Conservation (phyloP, 2,113 vertebrate genomes). For the Regulus satrapa region DNA sequence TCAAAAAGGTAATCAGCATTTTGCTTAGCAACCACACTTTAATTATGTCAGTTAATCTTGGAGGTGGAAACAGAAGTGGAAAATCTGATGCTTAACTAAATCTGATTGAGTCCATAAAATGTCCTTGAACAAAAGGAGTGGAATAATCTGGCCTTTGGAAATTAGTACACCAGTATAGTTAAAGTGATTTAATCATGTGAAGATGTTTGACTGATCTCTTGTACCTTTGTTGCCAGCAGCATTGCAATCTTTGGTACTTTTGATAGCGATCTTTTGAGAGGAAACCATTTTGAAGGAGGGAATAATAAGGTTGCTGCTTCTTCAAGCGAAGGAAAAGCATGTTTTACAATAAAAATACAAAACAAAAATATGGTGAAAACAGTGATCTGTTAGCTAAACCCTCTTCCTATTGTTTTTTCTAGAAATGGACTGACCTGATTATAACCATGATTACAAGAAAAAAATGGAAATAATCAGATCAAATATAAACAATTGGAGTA, state of each 20-base stretch:
- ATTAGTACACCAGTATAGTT: neutral
- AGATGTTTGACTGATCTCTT: conserved; percentile 29
- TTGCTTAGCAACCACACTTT: conserved; percentile 53
- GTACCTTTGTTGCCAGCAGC: neutral
- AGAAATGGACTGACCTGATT: neutral
- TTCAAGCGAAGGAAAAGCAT: neutral
- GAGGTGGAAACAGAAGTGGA: conserved; percentile 16
- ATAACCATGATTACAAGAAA: neutral
- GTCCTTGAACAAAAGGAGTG: conserved; percentile 21
- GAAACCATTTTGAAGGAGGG: neutral
- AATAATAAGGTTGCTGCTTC: neutral
- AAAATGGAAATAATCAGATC: neutral
- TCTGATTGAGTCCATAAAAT: conserved; percentile 42
- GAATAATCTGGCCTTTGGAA: conserved; percentile 45
- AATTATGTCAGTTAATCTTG: conserved; percentile 53
- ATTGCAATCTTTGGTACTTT: conserved; percentile 22
- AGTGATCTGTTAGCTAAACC: neutral
- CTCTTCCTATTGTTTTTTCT: neutral
- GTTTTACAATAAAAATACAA: conserved; percentile 44
- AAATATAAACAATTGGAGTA: neutral
- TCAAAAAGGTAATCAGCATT: conserved; percentile 37
- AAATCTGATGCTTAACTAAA: conserved; percentile 48
- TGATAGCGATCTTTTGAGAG: neutral
- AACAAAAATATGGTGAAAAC: neutral
- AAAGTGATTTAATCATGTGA: conserved; percentile 6